Evolutionary conservation across 2,113 vertebrate species (phyloP).

Genomic region (Scomber scombrus): DNA sequence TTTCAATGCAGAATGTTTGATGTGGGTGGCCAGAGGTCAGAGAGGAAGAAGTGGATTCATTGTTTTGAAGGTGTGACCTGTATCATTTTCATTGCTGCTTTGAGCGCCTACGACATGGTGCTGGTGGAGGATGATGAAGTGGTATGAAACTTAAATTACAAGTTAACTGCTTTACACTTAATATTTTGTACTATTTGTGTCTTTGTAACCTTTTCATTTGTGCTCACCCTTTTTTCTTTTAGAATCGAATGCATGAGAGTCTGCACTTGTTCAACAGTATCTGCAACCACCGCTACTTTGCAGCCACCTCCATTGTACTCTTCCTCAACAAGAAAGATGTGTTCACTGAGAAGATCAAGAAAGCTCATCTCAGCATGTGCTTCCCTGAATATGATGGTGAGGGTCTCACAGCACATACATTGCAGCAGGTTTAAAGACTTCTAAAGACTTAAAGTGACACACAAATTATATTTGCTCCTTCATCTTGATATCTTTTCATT

Average conservation of each 20-base stretch:
- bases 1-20: slow-evolving; percentile 93
- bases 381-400: slow-evolving; percentile 97
- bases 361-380: slow-evolving; percentile 98
- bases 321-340: slow-evolving; percentile 99
- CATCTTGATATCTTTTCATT: not conserved
- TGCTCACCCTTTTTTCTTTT: slow-evolving; percentile 1
- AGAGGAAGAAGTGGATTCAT: slow-evolving; percentile 99
- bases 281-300: slow-evolving; percentile 98
- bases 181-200: not conserved
- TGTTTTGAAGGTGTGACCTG: slow-evolving; percentile 99
- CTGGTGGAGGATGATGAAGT: slow-evolving; percentile 95
- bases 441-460: not conserved
- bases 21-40: slow-evolving; percentile 96
- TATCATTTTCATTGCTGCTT: slow-evolving; percentile 97
- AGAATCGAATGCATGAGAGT: slow-evolving; percentile 99
- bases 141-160: slow-evolving; percentile 76
- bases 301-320: slow-evolving; percentile 95
- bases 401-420: not conserved
- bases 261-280: slow-evolving; percentile 99
- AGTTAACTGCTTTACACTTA: not conserved
- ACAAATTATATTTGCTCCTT: not conserved
- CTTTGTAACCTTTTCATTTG: not conserved
- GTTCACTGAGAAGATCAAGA: slow-evolving; percentile 97
- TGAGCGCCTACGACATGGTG: slow-evolving; percentile 98
- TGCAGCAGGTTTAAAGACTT: not conserved